phyloP scores from a whole-genome alignment of 2,888 invertebrate species.

The Rotaria macrura region DNA sequence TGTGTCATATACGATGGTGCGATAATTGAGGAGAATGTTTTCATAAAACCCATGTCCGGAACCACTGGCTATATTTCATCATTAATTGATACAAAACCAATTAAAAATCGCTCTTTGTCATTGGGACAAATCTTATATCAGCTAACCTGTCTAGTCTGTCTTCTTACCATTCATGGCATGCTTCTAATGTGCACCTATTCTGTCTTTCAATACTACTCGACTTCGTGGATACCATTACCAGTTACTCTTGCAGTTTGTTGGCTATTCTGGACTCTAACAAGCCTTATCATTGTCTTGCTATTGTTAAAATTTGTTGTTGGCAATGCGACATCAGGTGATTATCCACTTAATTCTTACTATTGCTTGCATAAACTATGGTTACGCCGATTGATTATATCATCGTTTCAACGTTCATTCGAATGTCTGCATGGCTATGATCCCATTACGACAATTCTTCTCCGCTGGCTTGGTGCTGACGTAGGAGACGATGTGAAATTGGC shows the following conservation, averaged over 20 bases:
- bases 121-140: neutral
- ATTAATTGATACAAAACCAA: neutral
- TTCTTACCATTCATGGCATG: neutral
- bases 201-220: neutral
- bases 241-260: neutral
- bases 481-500: neutral
- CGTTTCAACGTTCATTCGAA: neutral
- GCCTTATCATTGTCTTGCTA: neutral
- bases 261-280: neutral
- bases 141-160: neutral
- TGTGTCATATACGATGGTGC: neutral
- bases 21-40: neutral
- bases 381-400: neutral
- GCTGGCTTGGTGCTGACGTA: neutral
- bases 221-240: neutral
- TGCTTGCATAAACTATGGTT: neutral
- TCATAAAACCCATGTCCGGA: neutral
- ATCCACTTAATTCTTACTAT: neutral
- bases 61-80: neutral
- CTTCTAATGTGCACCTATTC: neutral
- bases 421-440: neutral
- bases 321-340: neutral
- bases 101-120: neutral
- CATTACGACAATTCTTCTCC: neutral
- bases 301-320: neutral